phyloP scores from a whole-genome alignment of 2,888 invertebrate genomes.

The Apotomis turbidana region DNA sequence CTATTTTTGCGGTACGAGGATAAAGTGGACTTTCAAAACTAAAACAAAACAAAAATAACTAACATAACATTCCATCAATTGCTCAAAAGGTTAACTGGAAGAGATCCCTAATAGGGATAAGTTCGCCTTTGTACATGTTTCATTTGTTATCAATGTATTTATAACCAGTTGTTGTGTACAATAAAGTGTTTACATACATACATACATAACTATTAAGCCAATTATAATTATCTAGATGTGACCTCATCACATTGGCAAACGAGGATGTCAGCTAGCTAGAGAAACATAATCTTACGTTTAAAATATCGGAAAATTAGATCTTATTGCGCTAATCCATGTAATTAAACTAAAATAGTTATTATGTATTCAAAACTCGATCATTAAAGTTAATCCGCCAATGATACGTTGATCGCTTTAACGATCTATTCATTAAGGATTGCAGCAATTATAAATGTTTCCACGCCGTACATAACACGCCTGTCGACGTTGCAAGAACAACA shows the following conservation, averaged over 20 bases:
- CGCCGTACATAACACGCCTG: neutral
- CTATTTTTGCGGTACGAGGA: too few species aligned
- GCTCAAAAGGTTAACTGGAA: too few species aligned
- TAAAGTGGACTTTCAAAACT: too few species aligned
- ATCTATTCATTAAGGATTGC: conserved; percentile 40
- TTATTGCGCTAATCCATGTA: conserved; percentile 9
- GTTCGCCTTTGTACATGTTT: too few species aligned
- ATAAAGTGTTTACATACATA: too few species aligned
- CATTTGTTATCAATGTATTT: too few species aligned
- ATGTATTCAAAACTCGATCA: conserved; percentile 14
- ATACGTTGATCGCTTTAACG: conserved; percentile 32
- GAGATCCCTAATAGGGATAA: too few species aligned
- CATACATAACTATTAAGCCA: neutral
- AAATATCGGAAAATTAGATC: conserved; percentile 12
- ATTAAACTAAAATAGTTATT: conserved; percentile 30
- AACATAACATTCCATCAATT: too few species aligned
- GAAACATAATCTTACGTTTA: conserved; percentile 10
- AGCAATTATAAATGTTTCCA: conserved; percentile 41
- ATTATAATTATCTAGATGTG: conserved; percentile 1
- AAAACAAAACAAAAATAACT: too few species aligned
- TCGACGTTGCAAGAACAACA: conserved; percentile 36
- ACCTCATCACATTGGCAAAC: neutral
- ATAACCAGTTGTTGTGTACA: too few species aligned
- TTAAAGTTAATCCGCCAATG: conserved; percentile 35
- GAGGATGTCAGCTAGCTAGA: conserved; percentile 3